These are phyloP conservation scores for Nematolebias whitei DNA, from an alignment of 2,113 vertebrate genomes.

Conservation along the genomic window DNA sequence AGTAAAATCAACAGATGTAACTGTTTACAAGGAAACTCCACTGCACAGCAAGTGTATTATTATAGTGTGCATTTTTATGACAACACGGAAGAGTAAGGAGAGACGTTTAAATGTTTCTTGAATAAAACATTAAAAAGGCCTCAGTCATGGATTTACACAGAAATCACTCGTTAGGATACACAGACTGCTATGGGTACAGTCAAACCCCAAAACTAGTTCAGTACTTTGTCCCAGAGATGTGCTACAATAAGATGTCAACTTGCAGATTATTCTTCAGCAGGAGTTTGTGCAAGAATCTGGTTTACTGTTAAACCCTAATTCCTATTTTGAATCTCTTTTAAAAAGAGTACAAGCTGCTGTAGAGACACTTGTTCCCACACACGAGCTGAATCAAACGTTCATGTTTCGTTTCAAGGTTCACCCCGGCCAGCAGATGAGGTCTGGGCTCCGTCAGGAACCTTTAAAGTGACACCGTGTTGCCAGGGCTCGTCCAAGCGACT, in stretches of 20 bases:
- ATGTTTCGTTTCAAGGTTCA: constrained; percentile 27
- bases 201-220: constrained; percentile 24
- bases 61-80: constrained; percentile 42
- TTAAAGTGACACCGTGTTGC: constrained; percentile 18
- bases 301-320: not conserved
- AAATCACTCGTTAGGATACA: constrained; percentile 31
- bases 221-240: constrained; percentile 45
- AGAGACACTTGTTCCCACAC: constrained; percentile 5
- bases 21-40: constrained; percentile 10
- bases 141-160: constrained; percentile 65
- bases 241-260: constrained; percentile 49
- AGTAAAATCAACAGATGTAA: not conserved
- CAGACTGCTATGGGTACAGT: constrained; percentile 26
- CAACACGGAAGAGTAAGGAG: not conserved
- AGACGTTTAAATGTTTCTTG: constrained; percentile 42
- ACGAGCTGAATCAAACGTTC: not conserved
- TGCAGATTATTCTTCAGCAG: constrained; percentile 28
- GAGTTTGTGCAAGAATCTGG: not conserved
- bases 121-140: constrained; percentile 73
- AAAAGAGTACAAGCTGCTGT: not conserved
- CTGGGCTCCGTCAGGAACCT: constrained; percentile 44
- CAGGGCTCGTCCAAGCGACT: not conserved
- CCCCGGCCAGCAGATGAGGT: not conserved
- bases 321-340: not conserved
- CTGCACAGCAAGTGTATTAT: constrained; percentile 5